Percentiles rank a stretch among this genome's conserved stretches.
These are phyloP conservation scores for Oscheius onirici DNA, from an alignment of 2,888 invertebrate species.

Conservation along the genomic window DNA sequence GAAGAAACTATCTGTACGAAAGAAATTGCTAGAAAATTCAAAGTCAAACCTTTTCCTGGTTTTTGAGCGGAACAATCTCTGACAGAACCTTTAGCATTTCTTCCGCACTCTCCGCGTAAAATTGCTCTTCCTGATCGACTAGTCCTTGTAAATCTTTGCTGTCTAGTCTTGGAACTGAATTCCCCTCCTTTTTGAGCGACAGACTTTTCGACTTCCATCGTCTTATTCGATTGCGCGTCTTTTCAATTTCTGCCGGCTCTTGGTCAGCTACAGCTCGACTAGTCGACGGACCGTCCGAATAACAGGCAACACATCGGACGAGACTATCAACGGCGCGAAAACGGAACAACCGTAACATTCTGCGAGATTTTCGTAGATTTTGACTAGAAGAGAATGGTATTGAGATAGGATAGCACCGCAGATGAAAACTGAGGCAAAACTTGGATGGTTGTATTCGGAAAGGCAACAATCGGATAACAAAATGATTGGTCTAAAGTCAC, in stretches of 20 bases:
- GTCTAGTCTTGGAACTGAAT: background rate
- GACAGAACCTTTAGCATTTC: slow-evolving; percentile 10
- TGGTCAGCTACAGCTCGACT: no score
- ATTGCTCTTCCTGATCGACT: slow-evolving; percentile 20
- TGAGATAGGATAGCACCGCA: background rate
- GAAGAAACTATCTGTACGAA: background rate
- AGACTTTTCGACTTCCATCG: background rate
- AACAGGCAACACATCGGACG: slow-evolving; percentile 3
- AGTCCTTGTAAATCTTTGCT: slow-evolving; percentile 3
- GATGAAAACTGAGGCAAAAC: background rate
- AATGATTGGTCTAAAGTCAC: background rate
- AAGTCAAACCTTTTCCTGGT: background rate
- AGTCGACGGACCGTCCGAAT: slow-evolving; percentile 22
- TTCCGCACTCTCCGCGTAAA: slow-evolving; percentile 12
- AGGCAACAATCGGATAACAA: slow-evolving; percentile 17
- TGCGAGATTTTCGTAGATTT: no score
- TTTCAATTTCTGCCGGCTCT: background rate
- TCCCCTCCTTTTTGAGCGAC: background rate
- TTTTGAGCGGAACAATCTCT: background rate
- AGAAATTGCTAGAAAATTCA: background rate
- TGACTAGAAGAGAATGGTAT: background rate
- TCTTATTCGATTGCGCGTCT: background rate
- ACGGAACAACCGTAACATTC: slow-evolving; percentile 2
- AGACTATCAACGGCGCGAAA: background rate
- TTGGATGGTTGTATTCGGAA: slow-evolving; percentile 11